Percentiles rank a stretch among this genome's conserved stretches.
Evolutionary conservation across 2,113 vertebrate genomes (phyloP).

Genomic region (Charadrius vociferus): DNA sequence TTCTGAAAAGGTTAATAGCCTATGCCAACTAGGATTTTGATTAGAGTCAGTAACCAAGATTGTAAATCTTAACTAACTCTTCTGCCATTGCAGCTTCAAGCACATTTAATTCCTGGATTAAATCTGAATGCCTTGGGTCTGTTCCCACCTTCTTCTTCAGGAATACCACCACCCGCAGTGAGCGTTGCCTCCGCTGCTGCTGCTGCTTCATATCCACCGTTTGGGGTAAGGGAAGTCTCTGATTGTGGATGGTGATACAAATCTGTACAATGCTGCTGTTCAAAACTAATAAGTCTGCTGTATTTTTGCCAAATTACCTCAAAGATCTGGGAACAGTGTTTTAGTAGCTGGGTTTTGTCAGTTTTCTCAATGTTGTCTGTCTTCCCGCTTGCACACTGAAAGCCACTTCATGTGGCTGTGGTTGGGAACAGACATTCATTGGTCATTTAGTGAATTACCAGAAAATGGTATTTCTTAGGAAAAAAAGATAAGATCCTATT

Average conservation of each 20-base stretch:
- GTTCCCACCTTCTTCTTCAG: slow-evolving; percentile 89
- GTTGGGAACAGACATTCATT: background rate
- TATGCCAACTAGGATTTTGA: background rate
- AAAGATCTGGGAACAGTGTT: background rate
- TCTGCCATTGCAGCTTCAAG: slow-evolving; percentile 89
- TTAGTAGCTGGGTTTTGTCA: background rate
- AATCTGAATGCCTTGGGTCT: slow-evolving; percentile 97
- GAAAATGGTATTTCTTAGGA: background rate
- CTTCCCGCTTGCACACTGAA: background rate
- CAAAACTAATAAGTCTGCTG: background rate
- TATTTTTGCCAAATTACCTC: background rate
- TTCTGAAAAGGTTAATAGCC: background rate
- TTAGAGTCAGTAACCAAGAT: background rate
- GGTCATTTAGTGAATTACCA: background rate
- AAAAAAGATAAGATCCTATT: background rate
- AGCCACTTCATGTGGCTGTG: background rate
- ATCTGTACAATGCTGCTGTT: background rate
- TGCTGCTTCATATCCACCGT: slow-evolving; percentile 86
- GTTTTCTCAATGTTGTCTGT: background rate
- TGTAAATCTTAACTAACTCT: slow-evolving; percentile 35
- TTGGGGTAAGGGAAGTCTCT: slow-evolving; percentile 84
- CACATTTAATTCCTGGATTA: slow-evolving; percentile 97
- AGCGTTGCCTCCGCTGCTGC: slow-evolving; percentile 85
- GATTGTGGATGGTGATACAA: background rate
- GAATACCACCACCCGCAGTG: slow-evolving; percentile 89